Base-by-base conservation (phyloP, 35 echinoderm and acorn worm species). In the Lytechinus variegatus region DNA sequence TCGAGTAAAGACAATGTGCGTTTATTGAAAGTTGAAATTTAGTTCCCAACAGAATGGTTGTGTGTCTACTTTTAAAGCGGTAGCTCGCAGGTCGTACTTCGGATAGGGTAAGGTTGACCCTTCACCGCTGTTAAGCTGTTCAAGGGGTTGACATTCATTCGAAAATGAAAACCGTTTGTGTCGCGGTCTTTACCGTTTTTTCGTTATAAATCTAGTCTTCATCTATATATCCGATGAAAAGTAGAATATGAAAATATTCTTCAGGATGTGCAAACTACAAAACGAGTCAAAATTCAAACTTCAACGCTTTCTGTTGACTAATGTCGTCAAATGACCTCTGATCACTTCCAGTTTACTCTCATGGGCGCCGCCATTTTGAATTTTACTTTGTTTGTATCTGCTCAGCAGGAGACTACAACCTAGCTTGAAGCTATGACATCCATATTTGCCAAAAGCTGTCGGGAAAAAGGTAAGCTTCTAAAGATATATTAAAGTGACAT, bases 281-380 rank as follows among this genome's bases (percentile, higher is more conserved):
- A 44, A 44, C 33, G 2, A 44, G 0, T 2, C 33, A 44, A 44
- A 44, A 44, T 44, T 44, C 33, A 44, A 44, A 1, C 33, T 44
- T 79, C 66, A 79, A 24, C 66, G 0, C n/a, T 79, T 24, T 79
- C n/a, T 79, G 66, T 7, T n/a, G 66, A 24, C 66, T 24, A 79
- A 79, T 24, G 66, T 16, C 66, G 66, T 79, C 66, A 24, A 79
- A 79, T 79, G 16, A 60, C 4, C 4, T 79, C 16, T 6, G 5
- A 24, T 79, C 66, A 79, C 56, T 79, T 24, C 19, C n/a, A 19
- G 19, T 71, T 10, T 71, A 71, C 13, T 71, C 24, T 24, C 66
- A 79, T 79, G 66, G 66, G 66, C 66, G 66, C 66, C 66, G 66
- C 66, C 66, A 79, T 79, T 79, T 79, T 79, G 66, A 79, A 79